Evolutionary conservation across 2,888 invertebrate genomes (phyloP).

Genomic region (Volucella bombylans): DNA sequence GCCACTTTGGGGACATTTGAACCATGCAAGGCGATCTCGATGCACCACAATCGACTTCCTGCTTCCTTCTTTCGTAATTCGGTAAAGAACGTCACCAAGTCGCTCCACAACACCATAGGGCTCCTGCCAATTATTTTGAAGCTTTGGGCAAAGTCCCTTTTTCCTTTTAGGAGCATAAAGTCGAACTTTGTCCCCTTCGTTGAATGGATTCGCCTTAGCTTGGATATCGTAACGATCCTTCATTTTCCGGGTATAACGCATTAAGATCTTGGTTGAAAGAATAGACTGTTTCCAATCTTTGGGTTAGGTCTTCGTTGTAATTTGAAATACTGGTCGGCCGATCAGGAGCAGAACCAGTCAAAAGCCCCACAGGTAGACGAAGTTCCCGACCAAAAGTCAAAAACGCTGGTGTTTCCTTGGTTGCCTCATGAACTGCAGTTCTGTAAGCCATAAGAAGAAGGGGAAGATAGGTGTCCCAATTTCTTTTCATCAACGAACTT

Average conservation of each 20-base stretch:
- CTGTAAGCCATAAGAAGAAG: slow-evolving; percentile 20
- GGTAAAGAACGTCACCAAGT: too few species aligned
- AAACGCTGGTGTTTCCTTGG: slow-evolving; percentile 29
- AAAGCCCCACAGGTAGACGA: neutral
- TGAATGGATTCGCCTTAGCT: slow-evolving; percentile 8
- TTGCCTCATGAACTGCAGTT: slow-evolving; percentile 2
- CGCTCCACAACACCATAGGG: too few species aligned
- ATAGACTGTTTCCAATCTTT: too few species aligned
- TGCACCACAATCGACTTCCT: too few species aligned
- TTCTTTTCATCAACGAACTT: slow-evolving; percentile 13
- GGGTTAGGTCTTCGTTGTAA: slow-evolving; percentile 2
- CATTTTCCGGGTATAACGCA: slow-evolving; percentile 7
- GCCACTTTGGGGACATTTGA: slow-evolving; percentile 12
- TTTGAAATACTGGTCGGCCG: neutral
- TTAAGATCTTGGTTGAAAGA: neutral
- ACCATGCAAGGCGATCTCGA: neutral
- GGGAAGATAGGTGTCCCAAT: slow-evolving; percentile 20
- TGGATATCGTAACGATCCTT: slow-evolving; percentile 17
- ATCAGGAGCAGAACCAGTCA: neutral
- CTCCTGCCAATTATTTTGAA: neutral
- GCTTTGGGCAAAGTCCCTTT: slow-evolving; percentile 17
- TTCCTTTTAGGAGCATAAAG: slow-evolving; percentile 21
- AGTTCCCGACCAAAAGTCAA: slow-evolving; percentile 23
- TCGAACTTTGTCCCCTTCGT: slow-evolving; percentile 14
- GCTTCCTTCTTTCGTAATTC: too few species aligned